Evolutionary conservation across 2,113 vertebrate genomes (phyloP).

Genomic region (Chrysochloris asiatica): DNA sequence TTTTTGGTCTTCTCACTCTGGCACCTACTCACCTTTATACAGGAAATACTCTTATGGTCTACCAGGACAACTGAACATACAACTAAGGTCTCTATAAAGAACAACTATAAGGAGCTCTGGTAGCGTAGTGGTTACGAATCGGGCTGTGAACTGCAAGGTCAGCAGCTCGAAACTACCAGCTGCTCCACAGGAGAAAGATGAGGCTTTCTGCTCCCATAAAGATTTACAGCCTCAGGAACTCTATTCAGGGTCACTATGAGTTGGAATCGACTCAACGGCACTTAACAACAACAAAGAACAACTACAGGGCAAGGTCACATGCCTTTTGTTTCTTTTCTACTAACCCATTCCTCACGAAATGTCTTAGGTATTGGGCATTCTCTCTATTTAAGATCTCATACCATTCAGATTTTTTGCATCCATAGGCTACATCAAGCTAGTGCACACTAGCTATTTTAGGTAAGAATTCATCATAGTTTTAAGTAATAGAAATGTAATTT

Average conservation of each 20-base stretch:
- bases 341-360: neutral
- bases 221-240: no score
- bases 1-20: neutral
- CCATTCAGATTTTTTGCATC: neutral
- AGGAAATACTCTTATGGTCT: neutral
- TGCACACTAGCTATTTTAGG: neutral
- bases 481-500: conserved; percentile 18
- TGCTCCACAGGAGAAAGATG: no score
- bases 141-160: no score
- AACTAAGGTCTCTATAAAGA: neutral
- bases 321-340: neutral
- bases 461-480: conserved; percentile 6
- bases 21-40: neutral
- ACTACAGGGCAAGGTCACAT: no score
- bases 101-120: no score
- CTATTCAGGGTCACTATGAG: no score
- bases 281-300: no score
- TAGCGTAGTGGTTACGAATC: no score
- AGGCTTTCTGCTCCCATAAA: no score
- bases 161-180: no score
- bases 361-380: neutral
- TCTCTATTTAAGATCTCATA: neutral
- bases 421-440: neutral
- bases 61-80: neutral
- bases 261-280: no score